Base-by-base conservation (phyloP, 1,140 invertebrate species). In the Cotesia chilonis region DNA sequence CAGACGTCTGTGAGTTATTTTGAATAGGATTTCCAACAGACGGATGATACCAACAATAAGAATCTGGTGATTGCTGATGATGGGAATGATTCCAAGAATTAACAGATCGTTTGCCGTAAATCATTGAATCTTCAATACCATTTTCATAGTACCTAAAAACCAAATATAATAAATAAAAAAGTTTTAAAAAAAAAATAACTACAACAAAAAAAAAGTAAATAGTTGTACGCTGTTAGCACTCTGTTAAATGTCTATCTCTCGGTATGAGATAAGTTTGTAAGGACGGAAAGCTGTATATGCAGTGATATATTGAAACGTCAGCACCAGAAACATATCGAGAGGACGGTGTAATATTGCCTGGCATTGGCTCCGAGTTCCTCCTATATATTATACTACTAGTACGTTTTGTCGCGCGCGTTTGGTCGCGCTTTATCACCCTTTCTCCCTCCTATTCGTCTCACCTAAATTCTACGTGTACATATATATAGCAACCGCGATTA, bases 81-180 rank as follows among this genome's bases (percentile, higher is more conserved):
- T 78, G 77, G 10, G 82, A 81, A 4, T 75, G 80, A 41, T 38
- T 76, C 84, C 81, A 87, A 4, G 76, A 79, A 74, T 77, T 85
- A 47, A 74, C 72, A 35, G 77, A 72, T 4, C 81, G 82, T 65
- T 83, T 86, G 0, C 80, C 81, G 37, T 87, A 87, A 4, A 83
- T 71, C 0, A 80, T 79, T 14, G 78, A 73, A 7, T 87, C 85
- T 6, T 86, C 85, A 38, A 74, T 66, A 0, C 85, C 86, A 74
- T 89, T 89, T 72, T 89, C 88, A 64, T 88, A 89, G 57, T 88
- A 88, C 55, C 88, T 89, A 74, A 5, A 70, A 74, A 59, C 3
- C n/a, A 47, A 4, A 51, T 38, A 64, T 47, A 41, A 41, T 64
- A 10, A 14, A 61, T 9, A 28, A 36, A 37, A 10, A 37, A 61